These are phyloP conservation scores for Motacilla tschutschensis DNA, from an alignment of 2,113 vertebrate genomes.

Conservation along the genomic window DNA sequence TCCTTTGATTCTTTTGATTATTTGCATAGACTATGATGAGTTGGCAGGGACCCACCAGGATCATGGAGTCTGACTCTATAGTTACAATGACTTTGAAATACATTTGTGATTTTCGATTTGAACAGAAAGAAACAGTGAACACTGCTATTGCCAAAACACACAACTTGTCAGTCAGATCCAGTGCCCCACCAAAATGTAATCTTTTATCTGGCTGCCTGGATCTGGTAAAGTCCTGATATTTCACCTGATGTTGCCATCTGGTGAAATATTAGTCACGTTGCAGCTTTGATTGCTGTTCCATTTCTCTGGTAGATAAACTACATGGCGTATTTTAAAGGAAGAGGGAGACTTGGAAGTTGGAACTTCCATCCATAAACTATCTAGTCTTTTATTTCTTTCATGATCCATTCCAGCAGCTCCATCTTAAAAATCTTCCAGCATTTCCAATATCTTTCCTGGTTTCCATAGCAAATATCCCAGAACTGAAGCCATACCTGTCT, in stretches of 20 bases:
- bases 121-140: not conserved
- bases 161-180: not conserved
- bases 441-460: not conserved
- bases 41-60: not conserved
- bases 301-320: not conserved
- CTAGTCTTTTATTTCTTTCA: not conserved
- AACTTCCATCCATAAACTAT: not conserved
- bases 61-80: not conserved
- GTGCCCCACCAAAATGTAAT: not conserved
- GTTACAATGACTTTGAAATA: not conserved
- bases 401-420: not conserved
- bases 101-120: not conserved
- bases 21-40: not conserved
- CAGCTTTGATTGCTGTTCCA: not conserved
- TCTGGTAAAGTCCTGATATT: not conserved
- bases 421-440: not conserved
- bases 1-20: not conserved
- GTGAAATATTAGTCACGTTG: not conserved
- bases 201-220: not conserved
- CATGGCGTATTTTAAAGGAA: not conserved
- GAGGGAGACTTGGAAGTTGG: not conserved
- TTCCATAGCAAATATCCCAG: not conserved
- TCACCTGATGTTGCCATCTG: not conserved
- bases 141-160: not conserved
- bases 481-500: not conserved